Conservation (phyloP, 2,113 vertebrate genomes). For the Ceyx cyanopectus region DNA sequence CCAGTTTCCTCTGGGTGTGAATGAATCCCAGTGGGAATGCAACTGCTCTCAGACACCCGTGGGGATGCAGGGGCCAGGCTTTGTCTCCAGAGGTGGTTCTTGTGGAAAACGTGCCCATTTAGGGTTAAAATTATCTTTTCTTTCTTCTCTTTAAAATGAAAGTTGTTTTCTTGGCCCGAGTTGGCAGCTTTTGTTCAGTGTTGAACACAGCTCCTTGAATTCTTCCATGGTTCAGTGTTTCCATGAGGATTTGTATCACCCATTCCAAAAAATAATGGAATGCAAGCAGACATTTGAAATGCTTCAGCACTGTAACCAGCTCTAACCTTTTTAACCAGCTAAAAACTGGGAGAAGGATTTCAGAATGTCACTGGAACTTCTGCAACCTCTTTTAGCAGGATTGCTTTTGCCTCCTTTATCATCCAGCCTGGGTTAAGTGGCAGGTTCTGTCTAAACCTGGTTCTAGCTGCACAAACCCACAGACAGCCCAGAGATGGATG, state of each 20-base stretch:
- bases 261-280: background rate
- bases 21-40: background rate
- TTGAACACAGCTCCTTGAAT: background rate
- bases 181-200: background rate
- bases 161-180: background rate
- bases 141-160: background rate
- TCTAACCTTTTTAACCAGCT: background rate
- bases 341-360: background rate
- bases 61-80: background rate
- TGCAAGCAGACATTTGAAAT: background rate
- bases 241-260: background rate
- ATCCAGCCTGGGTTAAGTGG: background rate
- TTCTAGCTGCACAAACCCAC: background rate
- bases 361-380: background rate
- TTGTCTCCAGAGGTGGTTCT: background rate
- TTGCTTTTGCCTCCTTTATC: background rate
- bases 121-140: background rate
- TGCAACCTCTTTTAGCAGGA: background rate
- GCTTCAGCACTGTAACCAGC: background rate
- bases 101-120: background rate
- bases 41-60: background rate
- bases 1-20: too few species aligned
- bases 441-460: background rate
- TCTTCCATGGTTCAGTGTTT: conserved; percentile 10
- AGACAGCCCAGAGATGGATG: background rate